Evolutionary conservation across 2,888 invertebrate genomes (phyloP).

Genomic region (Punctoribates punctum): DNA sequence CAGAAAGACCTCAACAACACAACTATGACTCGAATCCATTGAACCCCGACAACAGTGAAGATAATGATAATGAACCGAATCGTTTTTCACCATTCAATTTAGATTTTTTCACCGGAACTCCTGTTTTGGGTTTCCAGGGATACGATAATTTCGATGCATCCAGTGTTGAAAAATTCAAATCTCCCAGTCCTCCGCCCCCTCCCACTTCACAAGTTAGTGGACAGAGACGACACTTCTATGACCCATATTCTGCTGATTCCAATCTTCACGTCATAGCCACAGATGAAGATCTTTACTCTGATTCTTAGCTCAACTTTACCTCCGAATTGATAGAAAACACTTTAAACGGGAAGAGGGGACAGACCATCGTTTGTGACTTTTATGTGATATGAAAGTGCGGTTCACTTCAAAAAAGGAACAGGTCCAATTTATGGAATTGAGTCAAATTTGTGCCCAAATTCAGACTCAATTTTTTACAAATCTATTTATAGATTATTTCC

Average conservation of each 20-base stretch:
- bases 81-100: slow-evolving; percentile 5
- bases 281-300: background rate
- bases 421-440: too few species aligned
- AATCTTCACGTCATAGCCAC: background rate
- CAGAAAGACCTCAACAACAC: background rate
- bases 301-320: background rate
- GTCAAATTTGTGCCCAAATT: too few species aligned
- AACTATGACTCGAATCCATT: background rate
- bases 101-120: slow-evolving; percentile 15
- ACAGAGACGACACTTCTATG: background rate
- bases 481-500: too few species aligned
- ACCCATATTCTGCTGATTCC: background rate
- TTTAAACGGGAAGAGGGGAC: too few species aligned
- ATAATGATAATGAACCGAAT: slow-evolving; percentile 20
- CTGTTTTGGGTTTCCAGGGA: slow-evolving; percentile 43
- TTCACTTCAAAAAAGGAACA: too few species aligned
- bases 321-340: too few species aligned
- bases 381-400: too few species aligned
- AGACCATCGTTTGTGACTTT: too few species aligned
- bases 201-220: background rate
- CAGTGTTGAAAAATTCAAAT: slow-evolving; percentile 19
- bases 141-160: slow-evolving; percentile 39
- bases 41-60: background rate
- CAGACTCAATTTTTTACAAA: too few species aligned
- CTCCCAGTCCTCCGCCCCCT: background rate